Conservation (phyloP, 2,113 vertebrate species). For the Engraulis encrasicolus region DNA sequence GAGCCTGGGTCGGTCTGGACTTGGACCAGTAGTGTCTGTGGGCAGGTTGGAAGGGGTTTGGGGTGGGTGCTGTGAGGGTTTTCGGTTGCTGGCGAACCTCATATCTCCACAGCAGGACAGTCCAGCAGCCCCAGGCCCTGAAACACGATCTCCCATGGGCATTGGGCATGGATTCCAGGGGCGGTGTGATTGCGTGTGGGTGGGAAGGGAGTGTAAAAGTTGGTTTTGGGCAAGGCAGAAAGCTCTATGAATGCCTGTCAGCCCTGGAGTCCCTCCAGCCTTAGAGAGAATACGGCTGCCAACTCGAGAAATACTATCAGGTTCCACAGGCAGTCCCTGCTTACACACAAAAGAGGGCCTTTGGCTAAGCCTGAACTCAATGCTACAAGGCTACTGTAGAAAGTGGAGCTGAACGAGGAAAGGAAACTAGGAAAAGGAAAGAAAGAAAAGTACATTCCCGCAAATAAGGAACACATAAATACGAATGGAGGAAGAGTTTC, state of each 20-base stretch:
- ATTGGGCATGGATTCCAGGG: constrained; percentile 30
- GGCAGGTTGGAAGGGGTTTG: too few species aligned
- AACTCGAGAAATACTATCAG: constrained; percentile 46
- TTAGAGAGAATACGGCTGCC: constrained; percentile 42
- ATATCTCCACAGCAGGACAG: constrained; percentile 1
- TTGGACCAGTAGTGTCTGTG: neutral
- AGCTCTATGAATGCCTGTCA: constrained; percentile 25
- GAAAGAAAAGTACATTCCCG: neutral
- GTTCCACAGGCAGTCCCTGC: neutral
- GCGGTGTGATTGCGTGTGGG: neutral
- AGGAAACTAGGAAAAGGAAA: neutral
- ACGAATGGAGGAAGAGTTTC: neutral
- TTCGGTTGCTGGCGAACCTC: neutral
- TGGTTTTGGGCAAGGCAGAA: neutral
- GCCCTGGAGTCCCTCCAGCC: neutral
- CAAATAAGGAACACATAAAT: neutral
- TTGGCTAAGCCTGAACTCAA: neutral
- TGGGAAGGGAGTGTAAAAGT: neutral
- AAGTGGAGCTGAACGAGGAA: neutral
- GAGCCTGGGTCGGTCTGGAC: neutral
- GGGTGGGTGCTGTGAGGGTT: too few species aligned
- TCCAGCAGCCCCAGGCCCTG: constrained; percentile 59
- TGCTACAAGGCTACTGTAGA: neutral
- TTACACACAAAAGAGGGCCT: constrained; percentile 28
- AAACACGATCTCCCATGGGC: constrained; percentile 59